Percentiles rank a stretch among this genome's conserved stretches.
Conservation (phyloP, 2,797 vertebrate genomes). For the Gobionotothen gibberifrons region DNA sequence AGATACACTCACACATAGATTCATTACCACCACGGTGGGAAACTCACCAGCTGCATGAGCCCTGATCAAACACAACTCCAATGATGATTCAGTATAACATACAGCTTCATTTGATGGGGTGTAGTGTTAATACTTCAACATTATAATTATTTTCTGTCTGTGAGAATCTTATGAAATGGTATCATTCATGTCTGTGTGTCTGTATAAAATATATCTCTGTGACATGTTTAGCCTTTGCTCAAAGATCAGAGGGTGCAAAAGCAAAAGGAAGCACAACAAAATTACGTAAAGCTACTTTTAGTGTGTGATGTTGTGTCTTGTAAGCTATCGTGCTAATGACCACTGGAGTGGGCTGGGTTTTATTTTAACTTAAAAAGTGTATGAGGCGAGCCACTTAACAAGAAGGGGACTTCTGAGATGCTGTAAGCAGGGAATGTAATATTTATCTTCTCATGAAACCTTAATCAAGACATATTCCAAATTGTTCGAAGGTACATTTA, state of each 20-base stretch:
- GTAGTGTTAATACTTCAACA: constrained; percentile 5
- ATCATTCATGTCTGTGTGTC: constrained; percentile 9
- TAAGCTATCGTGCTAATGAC: constrained; percentile 5
- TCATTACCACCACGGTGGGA: constrained; percentile 40
- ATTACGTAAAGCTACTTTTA: background rate
- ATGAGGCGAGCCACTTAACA: background rate
- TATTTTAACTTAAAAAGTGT: background rate
- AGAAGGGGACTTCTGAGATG: background rate
- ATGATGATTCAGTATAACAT: constrained; percentile 13
- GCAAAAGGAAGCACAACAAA: background rate
- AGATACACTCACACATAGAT: constrained; percentile 48
- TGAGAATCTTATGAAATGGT: constrained; percentile 12
- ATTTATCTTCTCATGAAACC: constrained; percentile 28
- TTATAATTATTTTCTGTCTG: background rate
- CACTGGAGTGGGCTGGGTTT: background rate
- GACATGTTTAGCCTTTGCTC: background rate
- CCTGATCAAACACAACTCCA: constrained; percentile 13
- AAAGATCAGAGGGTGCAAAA: background rate
- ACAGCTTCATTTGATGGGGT: background rate
- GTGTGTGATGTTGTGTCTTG: background rate
- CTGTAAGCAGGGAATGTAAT: constrained; percentile 11
- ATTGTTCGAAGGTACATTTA: constrained; percentile 11
- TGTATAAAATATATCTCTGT: background rate
- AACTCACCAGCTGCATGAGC: constrained; percentile 22
- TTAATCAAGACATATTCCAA: constrained; percentile 16